Conservation (phyloP, 2,797 vertebrate species). For the Halcyon chelicuti region DNA sequence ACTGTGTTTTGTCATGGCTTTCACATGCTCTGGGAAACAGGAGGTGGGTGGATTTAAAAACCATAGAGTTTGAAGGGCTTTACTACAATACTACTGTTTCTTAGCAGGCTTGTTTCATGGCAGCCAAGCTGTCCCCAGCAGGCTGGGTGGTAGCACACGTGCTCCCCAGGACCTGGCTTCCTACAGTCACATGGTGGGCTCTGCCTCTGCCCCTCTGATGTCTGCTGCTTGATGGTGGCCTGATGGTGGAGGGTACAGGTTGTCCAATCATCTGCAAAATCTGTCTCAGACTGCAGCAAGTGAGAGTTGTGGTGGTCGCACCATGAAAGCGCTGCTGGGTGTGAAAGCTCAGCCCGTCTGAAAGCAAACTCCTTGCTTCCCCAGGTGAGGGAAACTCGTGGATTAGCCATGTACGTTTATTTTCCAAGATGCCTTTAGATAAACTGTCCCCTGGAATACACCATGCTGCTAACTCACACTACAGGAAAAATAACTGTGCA, state of each 20-base stretch:
- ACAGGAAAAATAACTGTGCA: neutral
- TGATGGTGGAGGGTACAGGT: neutral
- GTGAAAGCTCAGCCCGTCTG: neutral
- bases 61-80: neutral
- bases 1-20: neutral
- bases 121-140: neutral
- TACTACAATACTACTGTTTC: neutral
- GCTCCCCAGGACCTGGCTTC: neutral
- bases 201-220: too few relatives aligned
- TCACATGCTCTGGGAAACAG: neutral
- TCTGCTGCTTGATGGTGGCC: neutral
- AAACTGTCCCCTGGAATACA: neutral
- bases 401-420: neutral
- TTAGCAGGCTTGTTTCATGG: neutral
- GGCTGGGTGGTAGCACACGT: fast-evolving
- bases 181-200: neutral
- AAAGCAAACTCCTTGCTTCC: neutral
- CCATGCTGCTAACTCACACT: neutral
- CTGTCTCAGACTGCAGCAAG: too few relatives aligned
- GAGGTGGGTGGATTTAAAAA: neutral
- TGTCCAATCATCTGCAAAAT: neutral
- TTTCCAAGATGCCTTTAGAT: neutral
- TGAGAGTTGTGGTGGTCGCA: neutral
- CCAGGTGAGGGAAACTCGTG: neutral
- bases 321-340: fast-evolving